Conservation (phyloP, 2,888 invertebrate species). For the Pollenia angustigena region DNA sequence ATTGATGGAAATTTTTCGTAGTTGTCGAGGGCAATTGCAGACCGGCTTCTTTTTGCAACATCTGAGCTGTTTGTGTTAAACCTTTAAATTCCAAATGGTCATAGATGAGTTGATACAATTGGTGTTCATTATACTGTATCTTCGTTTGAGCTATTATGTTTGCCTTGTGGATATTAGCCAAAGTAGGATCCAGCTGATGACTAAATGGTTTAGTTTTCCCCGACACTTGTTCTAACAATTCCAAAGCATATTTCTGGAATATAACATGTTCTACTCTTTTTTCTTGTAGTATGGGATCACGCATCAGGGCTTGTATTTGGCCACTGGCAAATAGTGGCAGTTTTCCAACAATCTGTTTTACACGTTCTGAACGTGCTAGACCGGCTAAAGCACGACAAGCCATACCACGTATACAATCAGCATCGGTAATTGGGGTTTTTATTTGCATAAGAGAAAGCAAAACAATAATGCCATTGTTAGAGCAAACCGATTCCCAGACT, state of each 20-base stretch:
- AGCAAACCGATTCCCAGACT: slow-evolving; percentile 97
- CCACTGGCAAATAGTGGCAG: slow-evolving; percentile 96
- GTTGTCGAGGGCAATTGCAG: slow-evolving; percentile 84
- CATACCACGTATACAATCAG: slow-evolving; percentile 96
- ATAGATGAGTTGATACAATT: slow-evolving; percentile 95
- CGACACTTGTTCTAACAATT: slow-evolving; percentile 94
- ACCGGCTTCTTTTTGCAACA: slow-evolving; percentile 91
- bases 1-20: slow-evolving; percentile 82
- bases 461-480: slow-evolving; percentile 98
- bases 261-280: slow-evolving; percentile 97
- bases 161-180: slow-evolving; percentile 95
- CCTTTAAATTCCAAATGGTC: slow-evolving; percentile 93
- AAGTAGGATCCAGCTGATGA: slow-evolving; percentile 92
- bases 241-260: slow-evolving; percentile 97
- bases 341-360: slow-evolving; percentile 97
- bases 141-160: slow-evolving; percentile 98
- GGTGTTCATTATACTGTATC: slow-evolving; percentile 97
- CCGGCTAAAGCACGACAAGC: slow-evolving; percentile 97
- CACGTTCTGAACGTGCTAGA: slow-evolving; percentile 95
- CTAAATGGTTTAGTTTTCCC: slow-evolving; percentile 93
- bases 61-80: slow-evolving; percentile 88
- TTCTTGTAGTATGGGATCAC: slow-evolving; percentile 98
- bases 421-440: slow-evolving; percentile 98
- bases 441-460: slow-evolving; percentile 94
- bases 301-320: slow-evolving; percentile 96